Evolutionary conservation across 1,140 invertebrate genomes (phyloP), one percentile per base, ranked within the genome.

Genomic region (Nephila pilipes): DNA sequence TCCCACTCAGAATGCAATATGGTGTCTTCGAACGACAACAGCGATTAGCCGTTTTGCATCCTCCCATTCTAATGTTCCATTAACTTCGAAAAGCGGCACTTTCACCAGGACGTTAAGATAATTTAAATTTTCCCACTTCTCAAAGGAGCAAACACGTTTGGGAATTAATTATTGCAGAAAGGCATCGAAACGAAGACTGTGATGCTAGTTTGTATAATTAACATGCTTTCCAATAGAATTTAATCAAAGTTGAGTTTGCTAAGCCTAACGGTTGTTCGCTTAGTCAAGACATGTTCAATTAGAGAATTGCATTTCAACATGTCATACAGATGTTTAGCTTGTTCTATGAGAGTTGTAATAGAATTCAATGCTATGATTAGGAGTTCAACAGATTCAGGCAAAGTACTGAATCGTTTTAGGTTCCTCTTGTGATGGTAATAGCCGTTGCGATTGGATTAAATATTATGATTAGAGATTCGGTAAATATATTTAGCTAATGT

Each of bases 181-280:
- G 46, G 80, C 80, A 81, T 81, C 46, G 80, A 57, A 60, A 36
- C 18, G 85, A 87, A 87, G 55, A 25, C 25, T 22, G 18, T 20
- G 22, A 6, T 32, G 29, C 38, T 80, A 80, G 75, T 80, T 80
- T 80, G 75, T 80, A 46, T 60, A 87, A 58, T 87, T 87, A 87
- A 87, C 85, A 87, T 87, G 85, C 85, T n/a, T 46, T 87, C 85
- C 81, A 55, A 46, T 60, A 87, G 85, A 60, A 87, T 87, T 87
- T 87, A 87, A 87, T 87, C 85, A 87, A 87, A 87, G 85, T 87
- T 87, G 60, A 36, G 85, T 58, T 38, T 22, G 29, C 63, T 25
- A 60, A 29, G 63, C 63, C 25, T 85, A 57, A 57, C 85, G 20
- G 29, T 58, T 60, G 85, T 87, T 36, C 25, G 32, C 55, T 20